Evolutionary conservation across 92 coral and sea anemone species (phyloP), one percentile per base, ranked within the genome.

Genomic region (Bergia sp.): DNA sequence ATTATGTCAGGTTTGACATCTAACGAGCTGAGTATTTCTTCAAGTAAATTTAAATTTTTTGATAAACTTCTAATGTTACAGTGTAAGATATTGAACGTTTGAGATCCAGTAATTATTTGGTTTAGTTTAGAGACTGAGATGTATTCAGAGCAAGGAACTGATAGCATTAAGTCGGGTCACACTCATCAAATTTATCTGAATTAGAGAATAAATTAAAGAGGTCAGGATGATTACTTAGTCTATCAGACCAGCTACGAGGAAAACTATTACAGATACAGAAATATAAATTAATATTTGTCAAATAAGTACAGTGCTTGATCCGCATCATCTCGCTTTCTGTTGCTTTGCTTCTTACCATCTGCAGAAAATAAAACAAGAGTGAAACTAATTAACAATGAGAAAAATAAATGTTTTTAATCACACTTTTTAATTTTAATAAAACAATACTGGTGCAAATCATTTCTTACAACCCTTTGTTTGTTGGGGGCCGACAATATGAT

Each of bases 31-130:
- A 89, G 58, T 66, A 89, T 58, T 50, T 89, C 90, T 74, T 66
- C 67, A 67, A 92, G 80, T 76, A 81, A 72, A 47, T 86, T 80
- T 77, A 89, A 80, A 37, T 89, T 86, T 89, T 92, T 89, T 66
- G 89, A 64, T 53, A 89, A 53, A 69, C 94, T 86, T 87, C 94
- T 92, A 61, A 92, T 79, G 88, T 92, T 92, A 41, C 89, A 92
- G 50, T 92, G 94, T 75, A 92, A 86, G 55, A 89, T 66, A 40
- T 81, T 81, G 23, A 81, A 81, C 74, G 11, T 61, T 39, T 57
- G 73, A 61, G 74, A 76, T 37, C 57, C 37, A 57, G 71, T 81
- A 58, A 16, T 61, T n/a, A 58, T 81, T 81, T 81, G 73, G 20
- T 81, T 38, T 15, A 57, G 37, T 81, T 58, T 81, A 37, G 73